These are phyloP conservation scores for Gryllus bimaculatus DNA, from an alignment of 1,140 invertebrate species.

Conservation along the genomic window DNA sequence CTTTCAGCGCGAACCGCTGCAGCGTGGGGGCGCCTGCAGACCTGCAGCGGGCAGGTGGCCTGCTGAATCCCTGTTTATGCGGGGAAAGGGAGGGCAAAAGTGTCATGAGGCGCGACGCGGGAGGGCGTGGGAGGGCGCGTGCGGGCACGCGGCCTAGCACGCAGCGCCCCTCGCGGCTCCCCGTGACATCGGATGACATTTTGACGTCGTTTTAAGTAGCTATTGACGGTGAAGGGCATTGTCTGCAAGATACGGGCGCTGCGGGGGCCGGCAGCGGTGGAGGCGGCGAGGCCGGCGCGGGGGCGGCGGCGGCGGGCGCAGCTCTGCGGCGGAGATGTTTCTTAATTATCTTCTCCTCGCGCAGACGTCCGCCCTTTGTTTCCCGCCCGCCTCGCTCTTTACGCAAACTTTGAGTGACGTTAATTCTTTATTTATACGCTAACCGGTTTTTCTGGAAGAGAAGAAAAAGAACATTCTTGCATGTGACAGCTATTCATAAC, in stretches of 20 bases:
- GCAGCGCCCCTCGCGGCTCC: no score
- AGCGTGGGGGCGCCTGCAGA: no score
- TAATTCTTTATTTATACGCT: constrained; percentile 6
- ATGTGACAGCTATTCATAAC: constrained; percentile 20
- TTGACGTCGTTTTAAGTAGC: not conserved
- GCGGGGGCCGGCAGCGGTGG: no score
- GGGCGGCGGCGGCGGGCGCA: no score
- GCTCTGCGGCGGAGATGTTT: not conserved
- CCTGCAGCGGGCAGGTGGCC: no score
- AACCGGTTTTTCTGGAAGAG: not conserved
- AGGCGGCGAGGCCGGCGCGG: not conserved
- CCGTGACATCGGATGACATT: not conserved
- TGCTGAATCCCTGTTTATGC: no score
- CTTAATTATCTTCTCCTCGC: not conserved
- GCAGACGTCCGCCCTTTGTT: not conserved
- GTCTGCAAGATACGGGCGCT: not conserved
- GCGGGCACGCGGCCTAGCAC: no score
- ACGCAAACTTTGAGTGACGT: constrained; percentile 3
- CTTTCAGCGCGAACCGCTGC: no score
- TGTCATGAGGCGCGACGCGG: not conserved
- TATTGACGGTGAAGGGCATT: constrained; percentile 1
- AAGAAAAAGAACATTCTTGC: constrained; percentile 14
- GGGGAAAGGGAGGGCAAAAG: not conserved
- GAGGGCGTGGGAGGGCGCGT: no score
- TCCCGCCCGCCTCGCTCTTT: not conserved